A percentile compares a stretch with the other conserved stretches of the same genome.
These are phyloP conservation scores for Meloidogyne floridensis DNA, from an alignment of 1,140 invertebrate genomes.

Conservation along the genomic window DNA sequence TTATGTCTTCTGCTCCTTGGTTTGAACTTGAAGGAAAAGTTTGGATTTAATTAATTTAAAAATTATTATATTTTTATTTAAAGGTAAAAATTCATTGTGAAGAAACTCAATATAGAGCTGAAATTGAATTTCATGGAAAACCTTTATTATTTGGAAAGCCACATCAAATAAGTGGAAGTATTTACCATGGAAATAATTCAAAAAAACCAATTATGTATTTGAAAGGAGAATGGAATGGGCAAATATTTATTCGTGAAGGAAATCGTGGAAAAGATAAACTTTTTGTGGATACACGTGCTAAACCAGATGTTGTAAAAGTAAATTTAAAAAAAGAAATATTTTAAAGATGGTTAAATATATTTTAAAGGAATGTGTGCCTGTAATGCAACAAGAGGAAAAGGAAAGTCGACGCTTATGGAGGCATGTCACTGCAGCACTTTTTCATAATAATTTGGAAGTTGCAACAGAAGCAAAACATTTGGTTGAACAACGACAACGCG, in stretches of 20 bases:
- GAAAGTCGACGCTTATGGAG: slow-evolving; percentile 78
- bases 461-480: slow-evolving; percentile 73
- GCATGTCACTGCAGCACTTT: slow-evolving; percentile 88
- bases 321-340: background rate
- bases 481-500: too few relatives aligned
- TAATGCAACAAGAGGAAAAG: slow-evolving; percentile 49
- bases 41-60: too few relatives aligned
- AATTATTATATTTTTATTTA: too few relatives aligned
- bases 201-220: slow-evolving; percentile 85
- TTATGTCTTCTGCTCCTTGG: slow-evolving; percentile 67
- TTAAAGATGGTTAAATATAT: slow-evolving; percentile 15
- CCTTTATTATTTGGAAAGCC: slow-evolving; percentile 70
- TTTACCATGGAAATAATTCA: slow-evolving; percentile 72
- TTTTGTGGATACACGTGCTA: slow-evolving; percentile 85
- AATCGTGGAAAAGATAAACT: slow-evolving; percentile 74
- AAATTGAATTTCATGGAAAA: slow-evolving; percentile 69
- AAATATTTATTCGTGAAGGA: slow-evolving; percentile 78
- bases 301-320: slow-evolving; percentile 81
- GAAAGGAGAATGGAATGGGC: slow-evolving; percentile 89
- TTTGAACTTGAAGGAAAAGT: slow-evolving; percentile 70
- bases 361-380: slow-evolving; percentile 44
- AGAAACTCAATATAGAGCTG: slow-evolving; percentile 69
- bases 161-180: slow-evolving; percentile 66
- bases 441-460: slow-evolving; percentile 81
- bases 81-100: slow-evolving; percentile 65